phyloP scores from a whole-genome alignment of 1,140 invertebrate species.

The Bombyx mandarina region DNA sequence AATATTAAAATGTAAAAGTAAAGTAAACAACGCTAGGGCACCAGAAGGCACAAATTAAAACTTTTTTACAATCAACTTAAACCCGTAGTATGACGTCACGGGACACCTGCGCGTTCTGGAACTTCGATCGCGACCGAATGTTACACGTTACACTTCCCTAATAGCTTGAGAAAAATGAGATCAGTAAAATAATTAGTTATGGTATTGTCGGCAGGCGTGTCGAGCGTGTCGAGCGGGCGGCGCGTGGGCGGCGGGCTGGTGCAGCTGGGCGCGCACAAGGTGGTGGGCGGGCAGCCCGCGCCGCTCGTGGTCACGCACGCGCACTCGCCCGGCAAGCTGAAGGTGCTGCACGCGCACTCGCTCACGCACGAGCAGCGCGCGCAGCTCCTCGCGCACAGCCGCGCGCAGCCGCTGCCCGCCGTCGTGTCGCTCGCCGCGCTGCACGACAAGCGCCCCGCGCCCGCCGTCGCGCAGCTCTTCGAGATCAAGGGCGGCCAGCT shows the following conservation, averaged over 20 bases:
- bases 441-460: conserved; percentile 40
- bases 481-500: conserved; percentile 51
- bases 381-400: conserved; percentile 39
- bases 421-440: conserved; percentile 48
- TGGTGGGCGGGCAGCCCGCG: conserved; percentile 27
- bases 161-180: too few relatives aligned
- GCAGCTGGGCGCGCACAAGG: conserved; percentile 34
- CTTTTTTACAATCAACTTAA: too few relatives aligned
- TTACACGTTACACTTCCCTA: too few relatives aligned
- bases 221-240: conserved; percentile 18
- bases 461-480: conserved; percentile 48
- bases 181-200: too few relatives aligned
- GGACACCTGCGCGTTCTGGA: background rate
- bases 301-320: conserved; percentile 32
- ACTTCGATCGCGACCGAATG: too few relatives aligned
- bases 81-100: too few relatives aligned
- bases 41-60: too few relatives aligned
- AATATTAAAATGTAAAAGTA: too few relatives aligned
- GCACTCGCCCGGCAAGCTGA: conserved; percentile 43
- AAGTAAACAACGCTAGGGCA: too few relatives aligned
- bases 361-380: conserved; percentile 41
- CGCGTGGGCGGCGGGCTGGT: conserved; percentile 31
- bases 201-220: conserved; percentile 10
- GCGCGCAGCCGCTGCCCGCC: conserved; percentile 33
- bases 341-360: conserved; percentile 53